These are phyloP conservation scores for Cephus nigrinus DNA, from an alignment of 2,888 invertebrate species.

Conservation along the genomic window DNA sequence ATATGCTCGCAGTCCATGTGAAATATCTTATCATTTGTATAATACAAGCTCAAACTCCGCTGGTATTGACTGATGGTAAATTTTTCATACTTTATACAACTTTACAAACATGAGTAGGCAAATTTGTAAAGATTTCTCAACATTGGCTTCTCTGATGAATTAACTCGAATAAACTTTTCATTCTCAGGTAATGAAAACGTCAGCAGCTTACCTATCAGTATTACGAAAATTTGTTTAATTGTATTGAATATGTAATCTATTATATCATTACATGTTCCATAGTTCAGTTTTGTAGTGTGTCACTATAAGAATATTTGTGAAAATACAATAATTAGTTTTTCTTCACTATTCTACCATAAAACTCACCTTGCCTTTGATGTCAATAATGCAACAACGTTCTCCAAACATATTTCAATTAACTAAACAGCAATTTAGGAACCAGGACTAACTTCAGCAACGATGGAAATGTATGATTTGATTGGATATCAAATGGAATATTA, in stretches of 20 bases:
- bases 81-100: constrained; percentile 67
- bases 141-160: neutral
- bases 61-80: constrained; percentile 68
- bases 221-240: constrained; percentile 7
- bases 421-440: neutral
- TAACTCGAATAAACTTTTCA: neutral
- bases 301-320: neutral
- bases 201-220: constrained; percentile 13
- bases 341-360: neutral
- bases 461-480: too few species aligned
- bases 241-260: neutral
- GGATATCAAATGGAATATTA: neutral
- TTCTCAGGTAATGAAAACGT: constrained; percentile 17
- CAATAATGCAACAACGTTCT: neutral
- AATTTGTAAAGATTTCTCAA: neutral
- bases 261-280: neutral
- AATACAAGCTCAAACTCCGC: constrained; percentile 67
- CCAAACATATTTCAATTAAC: neutral
- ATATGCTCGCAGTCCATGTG: constrained; percentile 55
- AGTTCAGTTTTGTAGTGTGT: too few species aligned
- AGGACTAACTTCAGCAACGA: neutral
- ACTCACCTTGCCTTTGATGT: neutral
- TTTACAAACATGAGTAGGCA: constrained; percentile 65
- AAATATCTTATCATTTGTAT: constrained; percentile 65
- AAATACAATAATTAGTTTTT: neutral